Conservation (phyloP, 2,797 vertebrate species). For the Kryptolebias ocellatus region DNA sequence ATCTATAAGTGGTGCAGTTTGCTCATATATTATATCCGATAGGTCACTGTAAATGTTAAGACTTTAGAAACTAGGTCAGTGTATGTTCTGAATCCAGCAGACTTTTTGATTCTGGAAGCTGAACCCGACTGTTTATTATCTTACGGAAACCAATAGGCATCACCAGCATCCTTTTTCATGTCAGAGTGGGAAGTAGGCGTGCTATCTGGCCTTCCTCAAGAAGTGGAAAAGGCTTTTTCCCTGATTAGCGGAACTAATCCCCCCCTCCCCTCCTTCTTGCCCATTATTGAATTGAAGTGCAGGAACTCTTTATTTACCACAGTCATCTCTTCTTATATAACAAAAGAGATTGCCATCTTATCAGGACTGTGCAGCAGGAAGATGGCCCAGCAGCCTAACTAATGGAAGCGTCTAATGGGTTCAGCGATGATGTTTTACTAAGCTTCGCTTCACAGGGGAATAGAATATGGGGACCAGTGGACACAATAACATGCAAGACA, state of each 20-base stretch:
- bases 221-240: constrained; percentile 39
- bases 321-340: constrained; percentile 60
- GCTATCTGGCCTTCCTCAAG: constrained; percentile 44
- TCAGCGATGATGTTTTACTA: constrained; percentile 52
- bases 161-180: constrained; percentile 20
- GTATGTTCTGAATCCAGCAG: neutral
- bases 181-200: constrained; percentile 27
- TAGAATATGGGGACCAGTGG: constrained; percentile 24
- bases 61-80: constrained; percentile 22
- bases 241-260: constrained; percentile 66
- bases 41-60: too few relatives aligned
- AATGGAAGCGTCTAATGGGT: constrained; percentile 68
- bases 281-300: constrained; percentile 56
- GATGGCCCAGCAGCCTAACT: constrained; percentile 56
- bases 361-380: constrained; percentile 69
- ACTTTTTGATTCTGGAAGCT: constrained; percentile 5
- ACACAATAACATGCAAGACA: constrained; percentile 23
- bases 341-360: constrained; percentile 67
- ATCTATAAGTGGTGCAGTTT: neutral
- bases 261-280: constrained; percentile 16
- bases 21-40: neutral
- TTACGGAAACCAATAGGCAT: constrained; percentile 32
- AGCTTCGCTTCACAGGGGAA: constrained; percentile 40
- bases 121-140: constrained; percentile 41
- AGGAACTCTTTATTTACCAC: constrained; percentile 69